Percentiles rank a stretch among this genome's conserved stretches.
These are phyloP conservation scores for Anthrax anthrax DNA, from an alignment of 2,888 invertebrate species.

Conservation along the genomic window DNA sequence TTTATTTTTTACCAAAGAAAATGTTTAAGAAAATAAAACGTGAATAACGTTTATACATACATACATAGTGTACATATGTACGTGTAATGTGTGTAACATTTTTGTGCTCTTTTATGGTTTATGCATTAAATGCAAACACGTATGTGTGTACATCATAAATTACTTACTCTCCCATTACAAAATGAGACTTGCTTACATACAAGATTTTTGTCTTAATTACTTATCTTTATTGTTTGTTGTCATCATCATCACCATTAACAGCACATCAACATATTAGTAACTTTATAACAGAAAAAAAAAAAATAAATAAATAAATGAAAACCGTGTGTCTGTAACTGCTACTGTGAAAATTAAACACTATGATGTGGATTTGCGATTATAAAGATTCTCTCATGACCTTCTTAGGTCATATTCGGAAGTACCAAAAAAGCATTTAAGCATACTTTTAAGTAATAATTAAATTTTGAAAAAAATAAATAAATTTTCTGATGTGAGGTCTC, in stretches of 20 bases:
- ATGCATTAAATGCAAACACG: too few species aligned
- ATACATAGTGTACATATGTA: too few species aligned
- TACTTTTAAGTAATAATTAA: neutral
- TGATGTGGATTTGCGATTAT: neutral
- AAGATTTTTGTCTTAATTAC: neutral
- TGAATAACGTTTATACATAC: too few species aligned
- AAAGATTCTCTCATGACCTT: neutral
- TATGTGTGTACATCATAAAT: too few species aligned
- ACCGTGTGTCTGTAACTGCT: too few species aligned
- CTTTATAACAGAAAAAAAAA: neutral
- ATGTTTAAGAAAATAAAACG: too few species aligned
- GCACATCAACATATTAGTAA: neutral
- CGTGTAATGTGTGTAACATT: too few species aligned
- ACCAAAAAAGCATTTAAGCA: neutral
- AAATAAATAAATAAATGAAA: neutral
- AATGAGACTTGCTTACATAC: neutral
- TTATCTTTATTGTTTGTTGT: neutral
- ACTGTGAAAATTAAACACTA: too few species aligned
- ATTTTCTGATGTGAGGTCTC: too few species aligned
- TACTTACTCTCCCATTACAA: neutral
- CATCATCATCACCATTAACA: neutral
- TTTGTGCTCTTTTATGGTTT: too few species aligned
- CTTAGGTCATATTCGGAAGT: neutral
- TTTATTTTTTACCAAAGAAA: too few species aligned
- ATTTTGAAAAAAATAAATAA: too few species aligned